Base-by-base conservation (phyloP, 2,113 vertebrate genomes). In the Leucoraja erinaceus region DNA sequence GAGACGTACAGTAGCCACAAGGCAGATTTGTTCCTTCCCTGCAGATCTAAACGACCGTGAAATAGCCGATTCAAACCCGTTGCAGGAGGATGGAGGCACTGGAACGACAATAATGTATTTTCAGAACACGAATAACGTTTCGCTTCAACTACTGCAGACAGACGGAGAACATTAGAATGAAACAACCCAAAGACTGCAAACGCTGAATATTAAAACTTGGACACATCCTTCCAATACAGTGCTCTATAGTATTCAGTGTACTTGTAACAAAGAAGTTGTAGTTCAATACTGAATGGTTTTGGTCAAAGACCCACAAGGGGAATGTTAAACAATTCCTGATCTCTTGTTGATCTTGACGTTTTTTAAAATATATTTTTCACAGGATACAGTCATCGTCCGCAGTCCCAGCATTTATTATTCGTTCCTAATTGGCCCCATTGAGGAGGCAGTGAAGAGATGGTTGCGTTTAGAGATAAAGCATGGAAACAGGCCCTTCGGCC, bases 1-100 rank as follows among this genome's bases (percentile, higher is more conserved):
- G 0, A 99, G 94, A 93, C 97, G 97, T 31, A 99, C 97, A 1
- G 96, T 98, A 2, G 98, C 99, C 20, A 99, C 96, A 83, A 99
- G 96, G 96, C 97, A 99, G 94, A 97, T 96, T 94, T 97, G 97
- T 94, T 99, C 97, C 94, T 98, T 97, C n/a, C 96, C 94, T 84
- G 97, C 96, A 66, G 98, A 96, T 94, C 96, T 96, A 94, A 98
- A 96, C 63, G 96, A 95, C 94, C 96, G 95, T 14, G 96, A 93
- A 93, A 97, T 95, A 93, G 96, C 94, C 93, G 97, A 92, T 72
- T 97, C 97, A 94, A 97, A 97, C 92, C 97, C 97, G 78, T 97
- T 97, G 94, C 97, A 98, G 93, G 97, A 96, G n/a, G 96, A 95
- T 66, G 96, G 96, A 96, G 97, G 97, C 96, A 97, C 98, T 99